Evolutionary conservation across 2,797 vertebrate species (phyloP), one percentile per base, ranked within the genome.

Genomic region (Sebastes wilsoni): DNA sequence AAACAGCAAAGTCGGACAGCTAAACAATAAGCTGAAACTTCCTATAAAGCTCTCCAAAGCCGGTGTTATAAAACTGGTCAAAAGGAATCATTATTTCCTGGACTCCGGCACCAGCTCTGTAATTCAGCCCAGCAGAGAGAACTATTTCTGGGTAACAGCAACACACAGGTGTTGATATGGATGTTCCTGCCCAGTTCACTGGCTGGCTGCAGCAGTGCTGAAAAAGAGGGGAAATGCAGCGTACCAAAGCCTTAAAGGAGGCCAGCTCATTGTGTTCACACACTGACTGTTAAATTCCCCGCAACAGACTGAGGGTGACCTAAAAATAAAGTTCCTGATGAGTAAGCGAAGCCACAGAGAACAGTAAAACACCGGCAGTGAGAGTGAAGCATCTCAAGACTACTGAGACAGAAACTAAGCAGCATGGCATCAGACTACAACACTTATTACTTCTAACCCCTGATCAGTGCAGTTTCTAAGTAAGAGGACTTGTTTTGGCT

Each of bases 91-190:
- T 12, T 70, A 54, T 60, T 78, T 70, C 56, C 49, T 69, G 59
- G 52, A 62, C 52, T 56, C 65, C 16, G 2, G 27, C 11, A 69
- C 34, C 27, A 22, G 54, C 8, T 2, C 27, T 30, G 59, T 52
- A 66, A 66, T 30, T 60, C 52, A 72, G 3, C 25, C 75, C 42
- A 55, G 73, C 22, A 65, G 36, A 58, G 36, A 2, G 3, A 25
- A 61, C 30, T 70, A n/a, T 66, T 59, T 66, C 64, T 58, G 67
- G 22, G 62, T 42, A 76, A 72, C 18, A 22, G 36, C 56, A 25
- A 34, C 54, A 55, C 27, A 20, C 42, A 23, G 36, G 27, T 82
- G 84, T 69, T 36, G 74, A 72, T 28, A 5, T 25, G 42, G 81
- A 27, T 10, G 46, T 58, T 30, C 12, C 2, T 36, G 54, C 46